Percentiles rank a stretch among this genome's conserved stretches.
Conservation (phyloP, 2,888 invertebrate species). For the Thera obeliscata region DNA sequence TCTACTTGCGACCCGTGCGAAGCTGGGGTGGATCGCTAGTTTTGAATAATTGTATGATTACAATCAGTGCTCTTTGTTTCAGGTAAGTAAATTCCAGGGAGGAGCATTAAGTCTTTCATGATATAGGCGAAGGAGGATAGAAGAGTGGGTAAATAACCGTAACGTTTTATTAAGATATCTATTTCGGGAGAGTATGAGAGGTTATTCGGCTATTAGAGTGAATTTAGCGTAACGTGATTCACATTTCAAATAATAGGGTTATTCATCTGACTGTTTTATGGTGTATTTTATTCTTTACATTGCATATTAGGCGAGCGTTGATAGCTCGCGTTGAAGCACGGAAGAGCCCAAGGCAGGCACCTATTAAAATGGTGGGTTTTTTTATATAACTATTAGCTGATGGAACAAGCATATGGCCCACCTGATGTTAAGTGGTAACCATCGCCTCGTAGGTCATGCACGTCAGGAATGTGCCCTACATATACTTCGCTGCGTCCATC, state of each 20-base stretch:
- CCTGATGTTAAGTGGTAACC: no score
- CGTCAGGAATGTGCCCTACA: no score
- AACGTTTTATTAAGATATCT: conserved; percentile 23
- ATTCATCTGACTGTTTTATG: background rate
- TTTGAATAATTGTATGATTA: conserved; percentile 22
- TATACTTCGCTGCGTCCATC: no score
- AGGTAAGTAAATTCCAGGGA: conserved; percentile 35
- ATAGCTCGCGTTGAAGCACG: no score
- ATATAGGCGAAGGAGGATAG: conserved; percentile 10
- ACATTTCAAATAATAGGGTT: background rate
- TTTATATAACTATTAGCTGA: no score
- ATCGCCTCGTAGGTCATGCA: no score
- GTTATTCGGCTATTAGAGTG: conserved; percentile 7
- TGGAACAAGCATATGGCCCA: no score
- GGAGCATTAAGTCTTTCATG: conserved; percentile 20
- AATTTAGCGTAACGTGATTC: conserved; percentile 6
- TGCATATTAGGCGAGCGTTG: no score
- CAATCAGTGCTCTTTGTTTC: conserved; percentile 39
- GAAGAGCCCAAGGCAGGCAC: no score
- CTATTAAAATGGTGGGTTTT: no score
- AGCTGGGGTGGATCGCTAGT: background rate
- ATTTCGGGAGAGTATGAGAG: conserved; percentile 19
- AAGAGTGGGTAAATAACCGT: conserved; percentile 24
- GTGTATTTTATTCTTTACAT: no score
- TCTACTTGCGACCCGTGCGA: no score